These are phyloP conservation scores for Chymomyza procnemis DNA, from an alignment of 2,888 invertebrate genomes.

Conservation along the genomic window DNA sequence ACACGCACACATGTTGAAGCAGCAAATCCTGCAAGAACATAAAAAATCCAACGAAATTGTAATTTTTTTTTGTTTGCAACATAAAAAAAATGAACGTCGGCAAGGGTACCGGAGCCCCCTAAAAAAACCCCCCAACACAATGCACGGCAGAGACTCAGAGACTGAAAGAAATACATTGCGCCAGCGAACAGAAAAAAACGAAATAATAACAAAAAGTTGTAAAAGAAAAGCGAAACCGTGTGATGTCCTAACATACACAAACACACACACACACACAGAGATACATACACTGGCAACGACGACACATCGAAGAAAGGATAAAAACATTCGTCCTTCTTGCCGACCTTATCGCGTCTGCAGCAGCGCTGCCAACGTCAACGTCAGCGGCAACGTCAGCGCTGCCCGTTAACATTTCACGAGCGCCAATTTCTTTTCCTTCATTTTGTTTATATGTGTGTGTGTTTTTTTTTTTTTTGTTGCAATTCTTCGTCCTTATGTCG, in stretches of 20 bases:
- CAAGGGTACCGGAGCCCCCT: slow-evolving; percentile 39
- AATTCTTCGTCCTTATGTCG: not conserved
- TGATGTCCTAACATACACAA: slow-evolving; percentile 67
- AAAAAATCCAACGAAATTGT: slow-evolving; percentile 60
- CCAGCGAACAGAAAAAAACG: slow-evolving; percentile 61
- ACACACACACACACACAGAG: slow-evolving; percentile 40
- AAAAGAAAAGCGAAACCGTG: slow-evolving; percentile 73
- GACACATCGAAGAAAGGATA: slow-evolving; percentile 69
- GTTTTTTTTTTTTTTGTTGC: slow-evolving; percentile 19
- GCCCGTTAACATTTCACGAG: slow-evolving; percentile 63
- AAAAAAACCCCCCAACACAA: not conserved
- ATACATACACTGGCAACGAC: slow-evolving; percentile 21
- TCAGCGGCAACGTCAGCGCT: slow-evolving; percentile 26
- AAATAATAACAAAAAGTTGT: slow-evolving; percentile 72
- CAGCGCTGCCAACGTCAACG: slow-evolving; percentile 27
- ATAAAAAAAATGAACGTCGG: slow-evolving; percentile 43
- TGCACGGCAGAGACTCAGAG: slow-evolving; percentile 13
- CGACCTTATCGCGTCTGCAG: not conserved
- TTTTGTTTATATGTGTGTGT: slow-evolving; percentile 52
- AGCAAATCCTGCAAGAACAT: slow-evolving; percentile 33
- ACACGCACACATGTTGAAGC: slow-evolving; percentile 26
- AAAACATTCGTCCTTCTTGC: slow-evolving; percentile 51
- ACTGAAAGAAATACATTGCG: slow-evolving; percentile 68
- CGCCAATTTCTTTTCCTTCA: slow-evolving; percentile 62
- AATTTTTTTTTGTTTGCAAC: slow-evolving; percentile 21